phyloP scores from a whole-genome alignment of 2,888 invertebrate species.

The Phortica okadai region DNA sequence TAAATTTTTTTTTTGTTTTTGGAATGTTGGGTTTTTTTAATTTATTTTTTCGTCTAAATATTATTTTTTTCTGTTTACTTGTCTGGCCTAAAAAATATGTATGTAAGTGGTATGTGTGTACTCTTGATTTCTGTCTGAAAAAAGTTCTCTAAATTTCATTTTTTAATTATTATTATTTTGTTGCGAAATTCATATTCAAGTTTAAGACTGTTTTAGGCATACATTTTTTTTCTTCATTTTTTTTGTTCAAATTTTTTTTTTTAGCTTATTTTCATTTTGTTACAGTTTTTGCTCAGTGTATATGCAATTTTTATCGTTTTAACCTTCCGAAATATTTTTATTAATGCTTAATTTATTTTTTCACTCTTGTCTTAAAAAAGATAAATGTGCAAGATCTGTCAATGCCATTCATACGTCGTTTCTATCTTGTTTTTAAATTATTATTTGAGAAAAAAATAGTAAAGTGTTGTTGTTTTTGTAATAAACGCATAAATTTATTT shows the following conservation, averaged over 20 bases:
- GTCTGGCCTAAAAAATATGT: conserved; percentile 28
- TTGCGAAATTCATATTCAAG: conserved; percentile 18
- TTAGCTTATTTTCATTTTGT: conserved; percentile 35
- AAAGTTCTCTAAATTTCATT: conserved; percentile 23
- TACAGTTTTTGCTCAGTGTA: conserved; percentile 47
- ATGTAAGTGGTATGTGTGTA: neutral
- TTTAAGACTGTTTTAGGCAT: neutral
- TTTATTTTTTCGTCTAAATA: conserved; percentile 52
- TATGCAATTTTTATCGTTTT: conserved; percentile 55
- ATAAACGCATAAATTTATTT: conserved; percentile 31
- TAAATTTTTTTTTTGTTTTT: conserved; percentile 41
- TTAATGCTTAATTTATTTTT: conserved; percentile 52
- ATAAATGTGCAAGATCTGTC: conserved; percentile 17
- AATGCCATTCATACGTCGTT: neutral
- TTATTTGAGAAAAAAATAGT: neutral
- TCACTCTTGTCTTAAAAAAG: conserved; percentile 16
- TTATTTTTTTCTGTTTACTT: conserved; percentile 42
- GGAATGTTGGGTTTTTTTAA: conserved; percentile 34
- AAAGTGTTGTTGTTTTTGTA: conserved; percentile 28
- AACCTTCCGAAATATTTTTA: conserved; percentile 70
- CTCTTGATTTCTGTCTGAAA: conserved; percentile 25
- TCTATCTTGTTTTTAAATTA: neutral
- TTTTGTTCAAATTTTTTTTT: conserved; percentile 11
- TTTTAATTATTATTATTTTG: neutral
- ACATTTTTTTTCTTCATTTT: neutral